These are phyloP conservation scores for Nicator chloris DNA, from an alignment of 2,113 vertebrate species.

Conservation along the genomic window DNA sequence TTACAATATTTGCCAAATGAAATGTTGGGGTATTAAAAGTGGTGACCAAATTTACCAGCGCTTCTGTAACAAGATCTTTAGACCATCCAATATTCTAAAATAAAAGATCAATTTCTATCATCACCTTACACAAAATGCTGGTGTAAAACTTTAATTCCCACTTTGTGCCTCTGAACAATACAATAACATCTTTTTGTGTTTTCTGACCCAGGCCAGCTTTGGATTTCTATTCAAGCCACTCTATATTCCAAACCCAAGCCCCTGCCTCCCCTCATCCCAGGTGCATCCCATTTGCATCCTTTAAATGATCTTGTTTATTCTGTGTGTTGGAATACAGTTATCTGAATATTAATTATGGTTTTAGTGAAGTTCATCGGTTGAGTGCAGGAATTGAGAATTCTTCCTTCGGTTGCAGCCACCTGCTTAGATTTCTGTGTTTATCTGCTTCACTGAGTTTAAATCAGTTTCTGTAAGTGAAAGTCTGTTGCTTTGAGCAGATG, in stretches of 20 bases:
- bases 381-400: slow-evolving; percentile 75
- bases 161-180: not conserved
- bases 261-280: slow-evolving; percentile 34
- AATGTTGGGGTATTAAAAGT: not conserved
- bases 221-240: slow-evolving; percentile 20
- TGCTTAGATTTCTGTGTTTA: slow-evolving; percentile 83
- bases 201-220: not conserved
- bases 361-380: slow-evolving; percentile 74
- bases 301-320: slow-evolving; percentile 76
- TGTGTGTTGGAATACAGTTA: slow-evolving; percentile 73
- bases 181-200: not conserved
- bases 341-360: slow-evolving; percentile 81
- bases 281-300: slow-evolving; percentile 69
- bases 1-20: not conserved
- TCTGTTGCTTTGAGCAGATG: slow-evolving; percentile 81
- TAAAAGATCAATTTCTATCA: not conserved
- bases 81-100: not conserved
- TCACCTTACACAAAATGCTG: not conserved
- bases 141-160: not conserved
- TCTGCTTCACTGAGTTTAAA: slow-evolving; percentile 85
- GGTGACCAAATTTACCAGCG: not conserved
- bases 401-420: slow-evolving; percentile 75
- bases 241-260: not conserved
- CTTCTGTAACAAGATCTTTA: not conserved
- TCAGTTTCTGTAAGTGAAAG: slow-evolving; percentile 83